Conservation (phyloP, 2,888 invertebrate genomes). For the Sericinus montela region DNA sequence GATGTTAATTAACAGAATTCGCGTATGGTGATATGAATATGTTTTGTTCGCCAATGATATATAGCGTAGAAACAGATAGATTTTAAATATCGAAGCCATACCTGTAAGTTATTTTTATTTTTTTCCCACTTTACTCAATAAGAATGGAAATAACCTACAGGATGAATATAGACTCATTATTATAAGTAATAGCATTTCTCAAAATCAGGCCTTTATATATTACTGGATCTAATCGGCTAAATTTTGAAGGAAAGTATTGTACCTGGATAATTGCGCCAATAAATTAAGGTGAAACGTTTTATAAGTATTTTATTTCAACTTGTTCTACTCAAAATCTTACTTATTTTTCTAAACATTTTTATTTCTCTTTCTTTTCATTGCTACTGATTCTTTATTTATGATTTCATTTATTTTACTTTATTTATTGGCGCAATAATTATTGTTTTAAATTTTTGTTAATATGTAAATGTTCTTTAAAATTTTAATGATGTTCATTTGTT, state of each 20-base stretch:
- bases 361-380: conserved; percentile 22
- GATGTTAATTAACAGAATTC: conserved; percentile 52
- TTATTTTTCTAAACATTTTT: conserved; percentile 19
- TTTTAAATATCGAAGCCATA: conserved; percentile 45
- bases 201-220: conserved; percentile 47
- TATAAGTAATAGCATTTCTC: conserved; percentile 49
- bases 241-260: conserved; percentile 54
- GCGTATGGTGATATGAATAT: conserved; percentile 56
- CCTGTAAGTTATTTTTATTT: conserved; percentile 48
- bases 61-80: conserved; percentile 52
- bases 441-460: conserved; percentile 45
- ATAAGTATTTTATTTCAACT: conserved; percentile 1
- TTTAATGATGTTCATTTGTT: conserved; percentile 16
- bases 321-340: conserved; percentile 17
- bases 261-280: conserved; percentile 72
- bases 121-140: conserved; percentile 40
- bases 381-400: neutral
- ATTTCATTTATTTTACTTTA: conserved; percentile 31
- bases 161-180: conserved; percentile 42
- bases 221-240: conserved; percentile 46
- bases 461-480: conserved; percentile 21
- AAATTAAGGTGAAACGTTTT: conserved; percentile 28
- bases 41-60: conserved; percentile 57
- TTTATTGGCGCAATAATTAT: conserved; percentile 56
- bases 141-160: conserved; percentile 45